Evolutionary conservation across 1,140 invertebrate species (phyloP), one percentile per base, ranked within the genome.

Genomic region (Penaeus vannamei): DNA sequence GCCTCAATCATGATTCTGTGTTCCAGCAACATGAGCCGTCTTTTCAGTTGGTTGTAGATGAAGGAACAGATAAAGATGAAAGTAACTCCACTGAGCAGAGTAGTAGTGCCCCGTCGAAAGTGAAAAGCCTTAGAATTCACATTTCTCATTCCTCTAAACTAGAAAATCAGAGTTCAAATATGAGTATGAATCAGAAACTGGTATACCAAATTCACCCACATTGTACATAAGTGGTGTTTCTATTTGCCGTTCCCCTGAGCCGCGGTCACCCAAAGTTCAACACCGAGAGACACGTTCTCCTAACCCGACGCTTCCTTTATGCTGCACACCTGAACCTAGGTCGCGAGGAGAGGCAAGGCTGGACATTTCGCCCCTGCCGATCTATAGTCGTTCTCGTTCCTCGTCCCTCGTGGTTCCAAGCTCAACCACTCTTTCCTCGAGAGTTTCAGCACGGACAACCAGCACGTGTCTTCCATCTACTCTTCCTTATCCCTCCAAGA

Each of bases 221-320:
- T 92, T 95, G 22, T 95, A 94, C 91, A 95, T 95, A 85, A 94
- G 94, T 46, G 94, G 94, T n/a, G 94, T 95, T n/a, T 94, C 94
- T 1, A 95, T 95, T 87, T 94, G 93, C 59, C 92, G 94, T 46
- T 94, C 94, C 14, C 94, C 94, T 12, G 94, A 94, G 92, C 94
- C 88, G 93, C 93, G 87, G 93, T 94, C 61, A 92, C 94, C 87
- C 91, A 92, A 90, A 93, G 92, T 90, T 46, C 85, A 87, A 61
- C 85, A 82, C 86, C 26, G 83, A 83, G 87, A 91, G 61, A 88
- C 87, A 59, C 85, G 91, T 46, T 91, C 91, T 20, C 91, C 91
- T 20, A 90, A 86, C 80, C 60, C 90, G 12, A 91, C 88, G 59
- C 79, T 91, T 26, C 92, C 93, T 79, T 92, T 92, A 84, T 92